Evolutionary conservation across 2,797 vertebrate species (phyloP).

Genomic region (Darevskia nairensis): DNA sequence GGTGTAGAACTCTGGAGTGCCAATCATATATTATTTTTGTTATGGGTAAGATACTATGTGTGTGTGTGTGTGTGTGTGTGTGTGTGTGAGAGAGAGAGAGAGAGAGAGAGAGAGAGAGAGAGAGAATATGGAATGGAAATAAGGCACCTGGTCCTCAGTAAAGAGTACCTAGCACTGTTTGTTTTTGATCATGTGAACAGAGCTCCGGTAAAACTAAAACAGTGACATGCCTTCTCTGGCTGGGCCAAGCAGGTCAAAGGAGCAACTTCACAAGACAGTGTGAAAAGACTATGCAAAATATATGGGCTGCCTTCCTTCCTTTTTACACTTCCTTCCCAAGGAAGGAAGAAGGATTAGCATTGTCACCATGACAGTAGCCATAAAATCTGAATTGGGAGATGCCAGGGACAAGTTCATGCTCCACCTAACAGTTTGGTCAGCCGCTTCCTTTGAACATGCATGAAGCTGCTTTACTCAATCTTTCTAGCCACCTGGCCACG

Average conservation of each 20-base stretch:
- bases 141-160: neutral
- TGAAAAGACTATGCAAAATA: neutral
- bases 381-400: neutral
- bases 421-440: neutral
- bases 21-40: neutral
- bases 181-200: neutral
- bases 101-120: neutral
- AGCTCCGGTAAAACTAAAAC: neutral
- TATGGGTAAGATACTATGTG: too few relatives aligned
- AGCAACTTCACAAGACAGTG: neutral
- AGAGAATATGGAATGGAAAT: too few relatives aligned
- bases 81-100: neutral
- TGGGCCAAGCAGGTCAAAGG: neutral
- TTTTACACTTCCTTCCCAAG: neutral
- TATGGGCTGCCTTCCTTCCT: neutral
- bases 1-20: neutral
- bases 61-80: neutral
- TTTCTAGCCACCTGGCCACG: neutral
- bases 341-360: neutral
- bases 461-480: neutral
- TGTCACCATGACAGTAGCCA: too few relatives aligned
- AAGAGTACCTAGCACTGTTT: neutral
- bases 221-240: neutral
- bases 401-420: neutral
- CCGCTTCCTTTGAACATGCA: neutral